Conservation (phyloP, 2,113 vertebrate genomes). For the Maccullochella peelii region DNA sequence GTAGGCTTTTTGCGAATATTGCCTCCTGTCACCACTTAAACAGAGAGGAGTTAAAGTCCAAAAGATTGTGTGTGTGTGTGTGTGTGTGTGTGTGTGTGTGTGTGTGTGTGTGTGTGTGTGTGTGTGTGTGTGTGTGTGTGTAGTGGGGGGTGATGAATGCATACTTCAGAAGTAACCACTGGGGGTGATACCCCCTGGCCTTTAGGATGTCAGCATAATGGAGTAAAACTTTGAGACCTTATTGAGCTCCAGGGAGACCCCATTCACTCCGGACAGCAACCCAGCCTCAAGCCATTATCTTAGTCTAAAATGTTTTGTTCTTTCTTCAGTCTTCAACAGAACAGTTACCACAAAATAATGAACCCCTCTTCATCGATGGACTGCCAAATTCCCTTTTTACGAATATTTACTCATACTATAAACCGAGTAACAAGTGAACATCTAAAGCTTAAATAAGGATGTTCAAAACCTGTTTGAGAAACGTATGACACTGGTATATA, state of each 20-base stretch:
- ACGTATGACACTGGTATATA: too few relatives aligned
- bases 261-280: slow-evolving; percentile 70
- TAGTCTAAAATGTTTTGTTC: slow-evolving; percentile 76
- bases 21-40: slow-evolving; percentile 21
- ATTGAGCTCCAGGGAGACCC: slow-evolving; percentile 77
- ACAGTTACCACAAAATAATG: slow-evolving; percentile 73
- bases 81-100: background rate
- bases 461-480: background rate
- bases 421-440: background rate
- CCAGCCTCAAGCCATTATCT: slow-evolving; percentile 72
- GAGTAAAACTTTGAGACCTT: slow-evolving; percentile 74
- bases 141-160: slow-evolving; percentile 60
- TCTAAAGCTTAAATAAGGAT: background rate
- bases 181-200: slow-evolving; percentile 75
- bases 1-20: slow-evolving; percentile 15
- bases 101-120: slow-evolving; percentile 26
- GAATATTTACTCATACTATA: slow-evolving; percentile 43
- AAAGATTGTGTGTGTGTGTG: slow-evolving; percentile 4
- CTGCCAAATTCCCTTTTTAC: slow-evolving; percentile 50
- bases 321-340: slow-evolving; percentile 46
- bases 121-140: slow-evolving; percentile 19
- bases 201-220: slow-evolving; percentile 77
- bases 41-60: slow-evolving; percentile 14
- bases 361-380: slow-evolving; percentile 71
- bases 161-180: slow-evolving; percentile 72